Base-by-base conservation (phyloP, 2,888 invertebrate species). In the Digitonthophagus gazella region DNA sequence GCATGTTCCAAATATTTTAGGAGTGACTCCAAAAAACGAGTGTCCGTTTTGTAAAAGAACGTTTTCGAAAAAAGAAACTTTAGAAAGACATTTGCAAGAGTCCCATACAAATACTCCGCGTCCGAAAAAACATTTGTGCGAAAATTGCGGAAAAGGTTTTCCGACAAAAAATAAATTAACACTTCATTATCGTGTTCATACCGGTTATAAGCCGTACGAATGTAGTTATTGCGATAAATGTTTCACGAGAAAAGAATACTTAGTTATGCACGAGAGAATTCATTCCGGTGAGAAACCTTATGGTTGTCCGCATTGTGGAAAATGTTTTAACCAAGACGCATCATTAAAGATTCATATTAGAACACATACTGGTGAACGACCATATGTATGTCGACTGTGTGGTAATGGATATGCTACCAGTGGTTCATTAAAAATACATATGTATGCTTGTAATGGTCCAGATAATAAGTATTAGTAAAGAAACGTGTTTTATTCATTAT, bases 341-440 rank as follows among this genome's bases (percentile, higher is more conserved):
- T 72, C 74, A 16, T 65, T 76, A 14, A 71, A 73, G 6, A 71
- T 75, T 15, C 76, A 76, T 55, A 69, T 74, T 19, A 67, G 76
- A 15, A 73, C 72, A 6, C 76, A 76, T 58, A 76, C 75, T 8
- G 76, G 76, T 0, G 76, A 76, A 22, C 71, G 74, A 11, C 76
- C 76, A 2, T 77, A 77, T 55, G 71, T 74, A 8, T 78, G 78
- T 67, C 67, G 71, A 15, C 71, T 75, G 58, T 78, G 78, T 67
- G 71, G 72, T 6, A 73, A 72, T 61, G 76, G 75, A 0, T 78
- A 75, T 66, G 74, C 73, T 20, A 75, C 75, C 15, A 73, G 74
- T 14, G 74, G 76, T 58, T 73, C 75, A 22, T 69, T 76, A 61
- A 86, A 87, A 75, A 85, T 88, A 82, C 89, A 89, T 74, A 82